These are phyloP conservation scores for Hanleya hanleyi DNA, from an alignment of 2,888 invertebrate species.

Conservation along the genomic window DNA sequence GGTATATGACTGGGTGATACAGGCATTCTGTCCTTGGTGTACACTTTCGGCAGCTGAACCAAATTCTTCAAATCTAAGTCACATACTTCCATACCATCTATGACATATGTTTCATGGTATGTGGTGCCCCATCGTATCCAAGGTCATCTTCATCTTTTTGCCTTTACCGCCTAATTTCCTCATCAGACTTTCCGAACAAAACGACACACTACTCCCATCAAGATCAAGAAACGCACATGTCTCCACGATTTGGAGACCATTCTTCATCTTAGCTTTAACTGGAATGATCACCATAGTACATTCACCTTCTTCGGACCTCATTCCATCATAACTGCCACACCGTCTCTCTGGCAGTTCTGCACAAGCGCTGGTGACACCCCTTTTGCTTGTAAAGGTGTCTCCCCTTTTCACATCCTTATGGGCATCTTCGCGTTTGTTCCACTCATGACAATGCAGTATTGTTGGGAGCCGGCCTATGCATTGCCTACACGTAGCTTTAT, in stretches of 20 bases:
- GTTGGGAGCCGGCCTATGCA: background rate
- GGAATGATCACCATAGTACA: slow-evolving; percentile 21
- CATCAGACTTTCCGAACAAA: slow-evolving; percentile 13
- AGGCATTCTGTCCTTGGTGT: slow-evolving; percentile 25
- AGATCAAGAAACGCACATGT: slow-evolving; percentile 20
- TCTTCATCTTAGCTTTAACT: slow-evolving; percentile 4
- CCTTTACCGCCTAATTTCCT: background rate
- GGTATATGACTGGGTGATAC: slow-evolving; percentile 24
- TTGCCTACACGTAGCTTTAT: background rate
- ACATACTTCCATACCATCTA: slow-evolving; percentile 16
- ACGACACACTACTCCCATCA: slow-evolving; percentile 2
- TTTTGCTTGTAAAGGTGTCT: too few species aligned
- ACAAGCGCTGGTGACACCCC: background rate
- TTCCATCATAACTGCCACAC: too few species aligned
- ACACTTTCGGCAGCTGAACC: slow-evolving; percentile 21
- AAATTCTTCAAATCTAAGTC: slow-evolving; percentile 9
- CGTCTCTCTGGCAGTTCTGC: background rate
- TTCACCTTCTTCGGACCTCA: background rate
- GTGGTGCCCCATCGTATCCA: slow-evolving; percentile 12
- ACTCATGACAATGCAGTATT: background rate
- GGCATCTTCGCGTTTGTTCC: background rate
- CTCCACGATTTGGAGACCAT: background rate
- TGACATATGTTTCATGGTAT: slow-evolving; percentile 2
- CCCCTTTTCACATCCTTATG: too few species aligned
- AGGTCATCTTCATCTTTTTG: slow-evolving; percentile 1